Percentiles rank a stretch among this genome's conserved stretches.
Evolutionary conservation across 2,888 invertebrate genomes (phyloP).

Genomic region (Ichneumon xanthorius): DNA sequence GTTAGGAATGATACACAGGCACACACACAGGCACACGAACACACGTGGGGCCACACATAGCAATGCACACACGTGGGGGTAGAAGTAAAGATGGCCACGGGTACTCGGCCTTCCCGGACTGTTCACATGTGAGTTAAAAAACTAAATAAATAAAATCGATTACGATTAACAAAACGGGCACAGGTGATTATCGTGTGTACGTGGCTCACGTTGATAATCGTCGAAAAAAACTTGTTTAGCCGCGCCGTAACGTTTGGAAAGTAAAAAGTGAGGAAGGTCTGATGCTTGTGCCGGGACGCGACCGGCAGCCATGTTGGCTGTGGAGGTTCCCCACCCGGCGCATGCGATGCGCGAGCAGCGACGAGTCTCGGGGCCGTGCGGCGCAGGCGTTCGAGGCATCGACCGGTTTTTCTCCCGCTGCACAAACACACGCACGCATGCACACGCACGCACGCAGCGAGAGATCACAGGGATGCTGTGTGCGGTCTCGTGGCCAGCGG

Average conservation of each 20-base stretch:
- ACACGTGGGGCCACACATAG: slow-evolving; percentile 52
- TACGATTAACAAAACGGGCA: not conserved
- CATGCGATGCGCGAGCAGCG: slow-evolving; percentile 18
- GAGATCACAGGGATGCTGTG: slow-evolving; percentile 2
- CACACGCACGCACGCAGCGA: not conserved
- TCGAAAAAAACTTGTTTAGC: slow-evolving; percentile 36
- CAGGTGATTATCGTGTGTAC: slow-evolving; percentile 14
- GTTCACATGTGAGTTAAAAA: not conserved
- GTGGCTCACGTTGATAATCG: slow-evolving; percentile 29
- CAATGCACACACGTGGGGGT: slow-evolving; percentile 54
- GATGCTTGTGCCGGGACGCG: slow-evolving; percentile 49
- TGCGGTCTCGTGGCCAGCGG: slow-evolving; percentile 3
- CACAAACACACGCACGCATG: not conserved
- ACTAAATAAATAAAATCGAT: not conserved
- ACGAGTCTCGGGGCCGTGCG: not conserved
- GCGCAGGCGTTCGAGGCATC: slow-evolving; percentile 46
- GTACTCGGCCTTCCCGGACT: slow-evolving; percentile 8
- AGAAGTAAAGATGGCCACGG: slow-evolving; percentile 63
- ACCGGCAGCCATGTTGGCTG: slow-evolving; percentile 65
- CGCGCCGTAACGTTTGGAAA: slow-evolving; percentile 34
- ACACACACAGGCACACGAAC: slow-evolving; percentile 32
- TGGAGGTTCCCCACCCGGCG: slow-evolving; percentile 49
- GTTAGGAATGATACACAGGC: slow-evolving; percentile 27
- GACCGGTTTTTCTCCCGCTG: slow-evolving; percentile 48
- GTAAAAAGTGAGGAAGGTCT: slow-evolving; percentile 58